Base-by-base conservation (phyloP, 2,113 vertebrate genomes). In the Rhagologus leucostigma region DNA sequence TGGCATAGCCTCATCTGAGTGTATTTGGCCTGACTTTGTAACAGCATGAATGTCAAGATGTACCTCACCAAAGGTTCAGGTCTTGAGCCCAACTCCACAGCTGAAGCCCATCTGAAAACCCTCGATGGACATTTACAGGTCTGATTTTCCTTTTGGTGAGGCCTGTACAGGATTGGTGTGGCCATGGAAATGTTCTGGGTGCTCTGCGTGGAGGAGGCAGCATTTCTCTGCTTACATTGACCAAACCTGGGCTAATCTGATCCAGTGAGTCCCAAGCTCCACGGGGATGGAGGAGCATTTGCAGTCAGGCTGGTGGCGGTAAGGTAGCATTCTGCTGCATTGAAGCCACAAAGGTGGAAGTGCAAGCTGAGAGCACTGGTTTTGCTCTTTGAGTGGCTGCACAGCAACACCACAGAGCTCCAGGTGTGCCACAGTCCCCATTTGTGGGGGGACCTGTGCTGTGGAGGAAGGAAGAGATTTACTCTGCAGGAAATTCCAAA, bases 41-140 rank as follows among this genome's bases (percentile, higher is more conserved):
- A 50, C 16, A 73, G 50, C 15, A 32, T 0, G 0, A 64, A 60
- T 68, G 42, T 29, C 3, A 3, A 71, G 52, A 7, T 10, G 33
- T 62, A 35, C 17, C 26, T 73, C 11, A 46, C 6, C 11, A 71
- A 47, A 80, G 42, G 35, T 81, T 82, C 1, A 4, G 13, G 33
- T 53, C 6, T 16, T 68, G 47, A 93, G 18, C 14, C 20, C 26
- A 65, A 7, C 13, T 68, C 19, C 33, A 11, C 7, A 12, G 33
- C 19, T 64, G 33, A 29, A 85, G 4, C 6, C 11, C 2, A 2
- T 32, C 37, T 86, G 71, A 62, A 95, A 86, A 49, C 4, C 7
- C 41, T 65, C 57, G 5, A 5, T 68, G 35, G 35, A 62, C 17
- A 13, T n/a, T 70, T 42, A 29, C 11, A n/a, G 16, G 32, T 84